phyloP scores from a whole-genome alignment of 2,113 vertebrate genomes.

The Aramus guarauna region DNA sequence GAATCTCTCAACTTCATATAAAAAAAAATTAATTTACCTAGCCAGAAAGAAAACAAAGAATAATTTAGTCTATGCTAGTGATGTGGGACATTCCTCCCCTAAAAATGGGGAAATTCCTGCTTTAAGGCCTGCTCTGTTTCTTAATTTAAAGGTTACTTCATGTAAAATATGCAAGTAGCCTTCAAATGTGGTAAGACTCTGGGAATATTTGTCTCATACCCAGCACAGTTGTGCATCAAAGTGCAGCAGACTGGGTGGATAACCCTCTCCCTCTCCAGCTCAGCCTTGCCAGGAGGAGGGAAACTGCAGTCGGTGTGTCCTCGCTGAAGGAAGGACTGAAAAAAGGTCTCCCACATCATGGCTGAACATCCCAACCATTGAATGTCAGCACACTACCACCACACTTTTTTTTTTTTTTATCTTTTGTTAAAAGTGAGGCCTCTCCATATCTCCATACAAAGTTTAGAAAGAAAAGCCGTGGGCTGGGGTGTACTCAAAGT shows the following conservation, averaged over 20 bases:
- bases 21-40: not conserved
- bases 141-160: not conserved
- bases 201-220: not conserved
- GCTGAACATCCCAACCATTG: not conserved
- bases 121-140: not conserved
- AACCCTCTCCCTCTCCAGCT: rapidly evolving
- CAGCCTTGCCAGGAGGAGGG: not conserved
- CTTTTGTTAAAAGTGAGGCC: not conserved
- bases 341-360: not conserved
- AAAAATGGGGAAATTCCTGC: not conserved
- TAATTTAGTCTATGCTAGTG: not conserved
- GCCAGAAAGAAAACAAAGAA: not conserved
- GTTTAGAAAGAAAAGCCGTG: not conserved
- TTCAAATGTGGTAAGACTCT: not conserved
- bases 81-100: not conserved
- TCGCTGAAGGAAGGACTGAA: not conserved
- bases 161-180: not conserved
- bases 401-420: not conserved
- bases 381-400: not conserved
- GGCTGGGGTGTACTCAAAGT: not conserved
- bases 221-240: not conserved
- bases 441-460: not conserved
- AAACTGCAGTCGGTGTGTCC: not conserved
- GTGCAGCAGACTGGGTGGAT: not conserved
- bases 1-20: not conserved